Conservation (phyloP, 2,888 invertebrate genomes). For the Cylindroiulus punctatus region DNA sequence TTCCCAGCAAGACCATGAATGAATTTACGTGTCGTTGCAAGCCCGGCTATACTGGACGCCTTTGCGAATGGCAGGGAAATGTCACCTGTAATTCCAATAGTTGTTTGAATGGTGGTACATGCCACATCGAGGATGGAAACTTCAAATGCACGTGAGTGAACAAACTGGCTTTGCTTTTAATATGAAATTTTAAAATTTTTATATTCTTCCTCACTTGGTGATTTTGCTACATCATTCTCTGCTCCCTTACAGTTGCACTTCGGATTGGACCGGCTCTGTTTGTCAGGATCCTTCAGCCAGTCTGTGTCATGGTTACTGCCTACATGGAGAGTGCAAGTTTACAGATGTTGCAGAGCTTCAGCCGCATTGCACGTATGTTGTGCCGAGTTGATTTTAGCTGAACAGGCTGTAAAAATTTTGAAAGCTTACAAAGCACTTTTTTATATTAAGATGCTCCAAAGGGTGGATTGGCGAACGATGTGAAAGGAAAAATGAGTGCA, state of each 20-base stretch:
- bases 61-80: constrained; percentile 58
- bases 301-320: constrained; percentile 57
- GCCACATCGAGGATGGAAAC: constrained; percentile 69
- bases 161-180: too few species aligned
- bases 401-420: not conserved
- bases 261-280: constrained; percentile 61
- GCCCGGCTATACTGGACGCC: constrained; percentile 59
- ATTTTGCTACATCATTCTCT: not conserved
- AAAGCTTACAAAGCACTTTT: not conserved
- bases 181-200: too few species aligned
- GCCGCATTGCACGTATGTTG: constrained; percentile 60
- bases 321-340: constrained; percentile 54
- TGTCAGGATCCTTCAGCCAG: constrained; percentile 60
- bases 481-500: constrained; percentile 68
- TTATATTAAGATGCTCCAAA: constrained; percentile 56
- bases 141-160: constrained; percentile 68
- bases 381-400: not conserved
- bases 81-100: constrained; percentile 61
- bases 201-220: too few species aligned
- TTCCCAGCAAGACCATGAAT: constrained; percentile 53
- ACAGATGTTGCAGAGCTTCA: not conserved
- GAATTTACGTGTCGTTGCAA: constrained; percentile 59
- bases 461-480: constrained; percentile 69
- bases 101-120: constrained; percentile 73
- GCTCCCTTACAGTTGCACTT: constrained; percentile 60